phyloP scores from a whole-genome alignment of 2,888 invertebrate genomes.

The Proisotoma minuta region DNA sequence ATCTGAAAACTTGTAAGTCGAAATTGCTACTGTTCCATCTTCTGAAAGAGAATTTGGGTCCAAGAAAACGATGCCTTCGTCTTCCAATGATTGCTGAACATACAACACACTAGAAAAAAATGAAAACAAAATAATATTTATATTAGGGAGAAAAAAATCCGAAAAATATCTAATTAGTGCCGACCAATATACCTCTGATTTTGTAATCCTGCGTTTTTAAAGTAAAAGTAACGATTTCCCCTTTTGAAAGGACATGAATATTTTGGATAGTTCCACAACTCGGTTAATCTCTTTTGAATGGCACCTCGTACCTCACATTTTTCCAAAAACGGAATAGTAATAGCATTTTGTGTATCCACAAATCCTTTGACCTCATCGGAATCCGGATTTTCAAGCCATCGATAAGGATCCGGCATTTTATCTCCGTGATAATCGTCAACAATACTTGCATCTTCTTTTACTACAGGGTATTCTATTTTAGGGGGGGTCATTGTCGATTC shows the following conservation, averaged over 20 bases:
- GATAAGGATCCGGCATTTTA: conserved; percentile 84
- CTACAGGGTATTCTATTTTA: conserved; percentile 63
- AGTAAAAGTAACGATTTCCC: conserved; percentile 84
- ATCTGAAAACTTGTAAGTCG: conserved; percentile 74
- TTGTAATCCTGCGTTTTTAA: conserved; percentile 89
- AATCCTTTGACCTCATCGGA: conserved; percentile 82
- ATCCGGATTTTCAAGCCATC: conserved; percentile 96
- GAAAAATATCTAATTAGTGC: background rate
- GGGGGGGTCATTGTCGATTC: background rate
- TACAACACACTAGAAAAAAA: conserved; percentile 75
- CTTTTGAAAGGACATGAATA: conserved; percentile 78
- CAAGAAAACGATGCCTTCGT: conserved; percentile 76
- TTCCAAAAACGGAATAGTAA: conserved; percentile 80
- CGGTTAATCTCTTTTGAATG: conserved; percentile 73
- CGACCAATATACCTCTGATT: conserved; percentile 73
- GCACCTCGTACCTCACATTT: conserved; percentile 66
- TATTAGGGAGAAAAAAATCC: no score
- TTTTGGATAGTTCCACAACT: conserved; percentile 95
- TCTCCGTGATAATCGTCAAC: conserved; percentile 76
- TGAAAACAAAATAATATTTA: background rate
- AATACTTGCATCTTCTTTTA: conserved; percentile 69
- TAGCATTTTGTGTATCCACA: conserved; percentile 82
- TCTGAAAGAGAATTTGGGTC: conserved; percentile 88
- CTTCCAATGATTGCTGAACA: conserved; percentile 72
- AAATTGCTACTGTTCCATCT: conserved; percentile 82